A percentile compares a stretch with the other conserved stretches of the same genome.
Evolutionary conservation across 2,113 vertebrate genomes (phyloP).

Genomic region (Caloenas nicobarica): DNA sequence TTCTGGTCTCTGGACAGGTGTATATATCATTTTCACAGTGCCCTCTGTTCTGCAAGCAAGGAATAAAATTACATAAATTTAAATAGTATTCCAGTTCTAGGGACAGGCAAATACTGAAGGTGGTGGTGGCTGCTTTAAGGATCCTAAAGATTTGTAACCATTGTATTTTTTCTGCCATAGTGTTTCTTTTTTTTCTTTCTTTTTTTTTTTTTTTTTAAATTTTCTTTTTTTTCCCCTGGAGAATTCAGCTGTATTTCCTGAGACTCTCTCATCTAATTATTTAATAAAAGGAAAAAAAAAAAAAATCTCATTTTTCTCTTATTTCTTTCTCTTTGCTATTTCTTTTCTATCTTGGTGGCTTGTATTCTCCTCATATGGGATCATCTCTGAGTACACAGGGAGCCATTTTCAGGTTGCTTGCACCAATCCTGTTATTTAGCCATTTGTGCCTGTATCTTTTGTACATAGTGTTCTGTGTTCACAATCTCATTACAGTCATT

Average conservation of each 20-base stretch:
- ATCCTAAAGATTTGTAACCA: neutral
- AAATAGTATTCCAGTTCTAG: neutral
- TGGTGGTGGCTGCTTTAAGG: neutral
- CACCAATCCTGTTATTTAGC: conserved; percentile 4
- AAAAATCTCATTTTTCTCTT: neutral
- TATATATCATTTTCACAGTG: neutral
- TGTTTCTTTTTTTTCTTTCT: rapidly evolving
- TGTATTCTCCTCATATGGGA: neutral
- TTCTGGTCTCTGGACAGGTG: neutral
- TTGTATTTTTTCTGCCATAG: neutral
- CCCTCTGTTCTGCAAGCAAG: neutral
- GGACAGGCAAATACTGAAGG: neutral
- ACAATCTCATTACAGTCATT: neutral
- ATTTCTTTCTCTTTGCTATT: neutral
- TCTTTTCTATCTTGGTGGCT: neutral
- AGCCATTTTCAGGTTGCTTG: neutral
- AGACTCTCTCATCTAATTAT: neutral
- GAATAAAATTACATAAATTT: neutral
- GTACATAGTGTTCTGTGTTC: neutral
- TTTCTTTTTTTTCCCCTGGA: rapidly evolving
- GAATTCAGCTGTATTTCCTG: neutral
- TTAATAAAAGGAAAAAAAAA: neutral
- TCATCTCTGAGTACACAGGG: neutral
- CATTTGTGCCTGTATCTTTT: conserved; percentile 4
- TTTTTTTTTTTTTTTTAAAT: neutral